phyloP scores from a whole-genome alignment of 2,888 invertebrate species.

The Luffia ferchaultella region DNA sequence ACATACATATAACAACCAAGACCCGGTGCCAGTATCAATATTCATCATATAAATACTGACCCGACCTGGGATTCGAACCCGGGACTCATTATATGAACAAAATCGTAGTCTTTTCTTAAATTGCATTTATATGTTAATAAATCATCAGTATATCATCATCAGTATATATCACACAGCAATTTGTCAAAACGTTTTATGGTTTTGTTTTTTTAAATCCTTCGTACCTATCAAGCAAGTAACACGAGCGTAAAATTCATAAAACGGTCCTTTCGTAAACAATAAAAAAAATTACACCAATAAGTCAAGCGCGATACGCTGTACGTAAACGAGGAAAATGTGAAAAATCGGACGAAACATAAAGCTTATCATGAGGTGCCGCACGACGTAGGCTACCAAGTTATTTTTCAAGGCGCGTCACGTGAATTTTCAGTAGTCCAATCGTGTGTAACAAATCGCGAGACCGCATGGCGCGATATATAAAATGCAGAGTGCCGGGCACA shows the following conservation, averaged over 20 bases:
- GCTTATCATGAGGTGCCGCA: not conserved
- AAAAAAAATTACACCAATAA: not conserved
- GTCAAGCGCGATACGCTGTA: not conserved
- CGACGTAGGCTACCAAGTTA: not conserved
- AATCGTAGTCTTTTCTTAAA: no score
- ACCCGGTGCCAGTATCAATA: no score
- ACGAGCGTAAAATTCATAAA: not conserved
- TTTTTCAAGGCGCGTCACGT: not conserved
- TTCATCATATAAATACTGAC: no score
- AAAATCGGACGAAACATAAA: not conserved
- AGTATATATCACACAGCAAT: no score
- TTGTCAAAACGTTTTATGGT: no score
- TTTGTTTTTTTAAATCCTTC: no score
- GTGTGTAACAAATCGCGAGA: conserved; percentile 10
- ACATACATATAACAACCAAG: no score
- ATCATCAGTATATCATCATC: no score
- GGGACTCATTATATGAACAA: no score
- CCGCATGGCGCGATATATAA: conserved; percentile 10
- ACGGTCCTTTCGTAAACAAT: not conserved
- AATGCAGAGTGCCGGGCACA: conserved; percentile 1
- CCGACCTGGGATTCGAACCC: no score
- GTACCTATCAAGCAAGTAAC: not conserved
- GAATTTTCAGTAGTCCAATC: not conserved
- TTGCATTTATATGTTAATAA: no score
- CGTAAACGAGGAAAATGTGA: not conserved